Evolutionary conservation across 2,888 invertebrate genomes (phyloP).

Genomic region (Torymus tubicola): DNA sequence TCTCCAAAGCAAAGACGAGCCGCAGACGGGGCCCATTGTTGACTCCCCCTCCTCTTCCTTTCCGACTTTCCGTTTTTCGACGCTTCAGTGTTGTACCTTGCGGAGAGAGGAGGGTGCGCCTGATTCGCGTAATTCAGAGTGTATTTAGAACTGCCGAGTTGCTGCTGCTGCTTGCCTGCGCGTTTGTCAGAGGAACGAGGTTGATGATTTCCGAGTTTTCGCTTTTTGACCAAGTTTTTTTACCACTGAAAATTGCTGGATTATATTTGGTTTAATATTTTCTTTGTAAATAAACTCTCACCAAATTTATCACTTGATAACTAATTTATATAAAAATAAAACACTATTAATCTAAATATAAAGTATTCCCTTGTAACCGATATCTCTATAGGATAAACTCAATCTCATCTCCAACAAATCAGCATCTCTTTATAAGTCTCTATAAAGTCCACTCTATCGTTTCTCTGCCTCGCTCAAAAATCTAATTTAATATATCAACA

Average conservation of each 20-base stretch:
- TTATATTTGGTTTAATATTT: too few relatives aligned
- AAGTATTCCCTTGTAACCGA: background rate
- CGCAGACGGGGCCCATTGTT: constrained; percentile 35
- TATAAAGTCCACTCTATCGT: background rate
- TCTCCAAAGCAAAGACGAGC: background rate
- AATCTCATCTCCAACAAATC: constrained; percentile 33
- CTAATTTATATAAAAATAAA: too few relatives aligned
- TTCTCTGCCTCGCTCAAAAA: constrained; percentile 16
- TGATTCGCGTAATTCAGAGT: constrained; percentile 44
- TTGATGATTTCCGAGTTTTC: too few relatives aligned
- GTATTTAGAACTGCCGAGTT: constrained; percentile 39
- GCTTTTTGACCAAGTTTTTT: too few relatives aligned
- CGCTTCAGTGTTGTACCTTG: constrained; percentile 26
- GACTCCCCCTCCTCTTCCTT: background rate
- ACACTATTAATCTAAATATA: too few relatives aligned
- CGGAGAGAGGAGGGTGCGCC: background rate
- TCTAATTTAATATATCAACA: constrained; percentile 51
- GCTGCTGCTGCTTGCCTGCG: too few relatives aligned
- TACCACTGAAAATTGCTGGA: too few relatives aligned
- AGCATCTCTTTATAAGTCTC: constrained; percentile 11
- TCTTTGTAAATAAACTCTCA: too few relatives aligned
- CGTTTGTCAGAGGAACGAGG: too few relatives aligned
- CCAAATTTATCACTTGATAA: too few relatives aligned
- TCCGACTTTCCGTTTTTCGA: constrained; percentile 45
- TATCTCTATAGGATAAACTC: background rate